Conservation (phyloP, 2,113 vertebrate genomes). For the Pelodiscus sinensis region DNA sequence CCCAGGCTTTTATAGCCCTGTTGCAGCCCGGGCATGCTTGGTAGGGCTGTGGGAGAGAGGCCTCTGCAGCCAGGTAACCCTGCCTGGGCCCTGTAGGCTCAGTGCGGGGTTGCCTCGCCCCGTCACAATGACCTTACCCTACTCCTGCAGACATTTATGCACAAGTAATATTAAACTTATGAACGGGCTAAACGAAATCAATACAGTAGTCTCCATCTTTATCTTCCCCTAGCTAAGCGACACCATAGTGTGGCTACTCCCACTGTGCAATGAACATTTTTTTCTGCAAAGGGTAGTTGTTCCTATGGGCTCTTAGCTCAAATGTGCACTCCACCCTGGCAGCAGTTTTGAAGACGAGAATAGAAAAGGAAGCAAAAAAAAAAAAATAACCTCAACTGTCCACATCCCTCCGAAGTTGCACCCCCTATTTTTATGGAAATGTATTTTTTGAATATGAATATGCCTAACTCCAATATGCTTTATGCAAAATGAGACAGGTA, state of each 20-base stretch:
- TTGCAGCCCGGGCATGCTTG: too few relatives aligned
- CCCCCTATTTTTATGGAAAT: too few relatives aligned
- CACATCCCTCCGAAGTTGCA: not conserved
- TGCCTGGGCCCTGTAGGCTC: too few relatives aligned
- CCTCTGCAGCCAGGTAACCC: too few relatives aligned
- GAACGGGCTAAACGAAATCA: not conserved
- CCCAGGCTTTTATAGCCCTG: too few relatives aligned
- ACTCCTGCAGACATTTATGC: not conserved
- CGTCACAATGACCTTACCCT: not conserved
- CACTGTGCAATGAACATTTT: not conserved
- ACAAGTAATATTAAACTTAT: constrained; percentile 2
- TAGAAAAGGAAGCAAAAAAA: not conserved
- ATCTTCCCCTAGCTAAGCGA: not conserved
- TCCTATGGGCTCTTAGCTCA: too few relatives aligned
- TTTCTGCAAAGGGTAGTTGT: not conserved
- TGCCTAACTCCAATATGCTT: too few relatives aligned
- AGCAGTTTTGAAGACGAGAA: constrained; percentile 30
- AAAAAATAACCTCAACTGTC: fast-evolving
- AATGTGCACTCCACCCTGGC: not conserved
- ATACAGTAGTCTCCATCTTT: not conserved
- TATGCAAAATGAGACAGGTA: too few relatives aligned
- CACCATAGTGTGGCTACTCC: not conserved
- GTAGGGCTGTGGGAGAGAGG: too few relatives aligned
- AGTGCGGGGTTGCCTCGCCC: too few relatives aligned
- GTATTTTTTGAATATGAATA: too few relatives aligned